Evolutionary conservation across 2,797 vertebrate genomes (phyloP).

Genomic region (Hyperoplus lanceolatus): DNA sequence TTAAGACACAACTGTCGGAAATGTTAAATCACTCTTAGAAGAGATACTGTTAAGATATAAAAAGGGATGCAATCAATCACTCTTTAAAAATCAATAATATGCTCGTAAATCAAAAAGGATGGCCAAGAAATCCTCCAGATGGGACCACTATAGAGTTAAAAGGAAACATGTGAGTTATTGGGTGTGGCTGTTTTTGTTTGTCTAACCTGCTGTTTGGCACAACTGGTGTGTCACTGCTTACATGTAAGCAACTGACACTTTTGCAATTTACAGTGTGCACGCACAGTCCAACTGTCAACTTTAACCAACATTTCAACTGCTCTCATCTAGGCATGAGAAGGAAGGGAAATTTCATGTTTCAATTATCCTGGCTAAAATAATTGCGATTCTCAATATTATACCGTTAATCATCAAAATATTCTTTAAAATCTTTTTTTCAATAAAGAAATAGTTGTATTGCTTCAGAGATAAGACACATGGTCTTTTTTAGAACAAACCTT

Average conservation of each 20-base stretch:
- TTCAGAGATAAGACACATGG: too few relatives aligned
- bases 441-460: too few relatives aligned
- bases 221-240: background rate
- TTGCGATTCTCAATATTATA: too few relatives aligned
- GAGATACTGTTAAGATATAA: slow-evolving; percentile 22
- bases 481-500: slow-evolving; percentile 3
- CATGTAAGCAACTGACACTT: background rate
- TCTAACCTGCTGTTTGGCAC: background rate
- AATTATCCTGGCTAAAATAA: too few relatives aligned
- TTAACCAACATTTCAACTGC: background rate
- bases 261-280: background rate
- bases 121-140: background rate
- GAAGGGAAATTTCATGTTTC: too few relatives aligned
- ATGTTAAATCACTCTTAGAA: slow-evolving; percentile 29
- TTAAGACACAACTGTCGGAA: background rate
- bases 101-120: slow-evolving; percentile 24
- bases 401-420: too few relatives aligned
- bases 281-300: background rate
- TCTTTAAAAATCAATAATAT: slow-evolving; percentile 30
- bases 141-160: background rate
- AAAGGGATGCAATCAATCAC: slow-evolving; percentile 22
- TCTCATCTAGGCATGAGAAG: background rate
- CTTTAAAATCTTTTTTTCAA: too few relatives aligned
- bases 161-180: background rate
- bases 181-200: background rate